These are phyloP conservation scores for Elachura formosa DNA, from an alignment of 2,113 vertebrate genomes.

Conservation along the genomic window DNA sequence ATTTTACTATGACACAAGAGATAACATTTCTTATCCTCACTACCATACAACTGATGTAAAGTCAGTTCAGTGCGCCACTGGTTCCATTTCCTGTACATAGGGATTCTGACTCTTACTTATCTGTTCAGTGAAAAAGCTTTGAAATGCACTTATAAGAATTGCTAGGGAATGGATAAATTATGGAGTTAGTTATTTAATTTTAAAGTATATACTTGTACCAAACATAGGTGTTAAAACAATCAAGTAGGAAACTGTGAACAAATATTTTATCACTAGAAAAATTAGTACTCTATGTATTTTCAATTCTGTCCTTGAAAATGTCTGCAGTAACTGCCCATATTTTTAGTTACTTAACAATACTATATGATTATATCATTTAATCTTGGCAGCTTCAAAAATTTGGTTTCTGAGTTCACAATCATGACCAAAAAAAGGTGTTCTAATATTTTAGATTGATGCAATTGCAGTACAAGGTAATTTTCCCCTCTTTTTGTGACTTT, in stretches of 20 bases:
- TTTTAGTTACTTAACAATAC: neutral
- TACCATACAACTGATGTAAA: neutral
- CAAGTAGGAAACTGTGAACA: neutral
- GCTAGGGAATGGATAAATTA: neutral
- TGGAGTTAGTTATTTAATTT: neutral
- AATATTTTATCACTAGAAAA: neutral
- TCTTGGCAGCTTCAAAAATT: neutral
- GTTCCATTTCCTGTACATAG: neutral
- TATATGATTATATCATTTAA: neutral
- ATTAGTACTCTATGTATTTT: neutral
- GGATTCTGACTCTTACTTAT: neutral
- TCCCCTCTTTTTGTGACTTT: neutral
- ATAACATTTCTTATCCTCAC: neutral
- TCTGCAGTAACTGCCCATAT: neutral
- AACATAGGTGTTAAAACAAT: neutral
- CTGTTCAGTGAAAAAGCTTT: neutral
- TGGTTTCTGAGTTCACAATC: neutral
- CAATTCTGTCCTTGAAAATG: neutral
- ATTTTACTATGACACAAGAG: neutral
- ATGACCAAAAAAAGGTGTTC: neutral
- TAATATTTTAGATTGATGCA: neutral
- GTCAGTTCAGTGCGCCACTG: no score
- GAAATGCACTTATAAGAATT: neutral
- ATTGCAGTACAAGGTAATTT: neutral
- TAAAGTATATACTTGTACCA: neutral